Evolutionary conservation across 1,140 invertebrate species (phyloP).

Genomic region (Xylocopa sonorina): DNA sequence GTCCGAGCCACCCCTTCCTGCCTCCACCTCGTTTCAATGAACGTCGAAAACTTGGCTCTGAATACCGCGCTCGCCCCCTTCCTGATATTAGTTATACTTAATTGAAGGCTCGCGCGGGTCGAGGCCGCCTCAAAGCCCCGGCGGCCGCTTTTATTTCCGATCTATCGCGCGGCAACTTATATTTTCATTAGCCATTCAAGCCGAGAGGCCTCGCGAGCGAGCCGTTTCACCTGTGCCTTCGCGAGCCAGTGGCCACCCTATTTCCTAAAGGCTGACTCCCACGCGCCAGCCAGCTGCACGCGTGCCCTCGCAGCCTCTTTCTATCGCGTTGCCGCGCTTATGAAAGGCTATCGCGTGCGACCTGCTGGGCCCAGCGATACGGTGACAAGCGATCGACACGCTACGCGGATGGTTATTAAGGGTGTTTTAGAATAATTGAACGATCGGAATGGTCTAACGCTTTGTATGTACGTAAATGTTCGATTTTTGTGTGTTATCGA

Average conservation of each 20-base stretch:
- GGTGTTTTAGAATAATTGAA: no score
- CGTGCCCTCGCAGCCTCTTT: not conserved
- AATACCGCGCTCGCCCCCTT: conserved; percentile 32
- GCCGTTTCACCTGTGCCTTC: conserved; percentile 46
- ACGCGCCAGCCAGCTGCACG: conserved; percentile 22
- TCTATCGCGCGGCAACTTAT: conserved; percentile 50
- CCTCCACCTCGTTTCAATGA: conserved; percentile 73
- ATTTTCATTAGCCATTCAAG: conserved; percentile 55
- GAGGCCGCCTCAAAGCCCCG: conserved; percentile 33
- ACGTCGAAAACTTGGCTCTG: conserved; percentile 75
- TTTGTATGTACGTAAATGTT: no score
- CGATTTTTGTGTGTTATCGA: no score
- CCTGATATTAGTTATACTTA: conserved; percentile 81
- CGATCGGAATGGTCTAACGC: no score
- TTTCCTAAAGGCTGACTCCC: conserved; percentile 30
- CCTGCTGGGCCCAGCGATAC: not conserved
- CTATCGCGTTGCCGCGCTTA: conserved; percentile 4
- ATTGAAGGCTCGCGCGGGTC: conserved; percentile 72
- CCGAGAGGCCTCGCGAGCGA: conserved; percentile 30
- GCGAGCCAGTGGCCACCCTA: conserved; percentile 1
- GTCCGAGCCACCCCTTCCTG: not conserved
- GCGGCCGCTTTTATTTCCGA: conserved; percentile 43
- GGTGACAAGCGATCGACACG: not conserved
- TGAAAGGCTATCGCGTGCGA: conserved; percentile 34
- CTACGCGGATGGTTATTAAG: no score